Evolutionary conservation across 2,113 vertebrate genomes (phyloP), one percentile per base, ranked within the genome.

Genomic region (Antennarius striatus): DNA sequence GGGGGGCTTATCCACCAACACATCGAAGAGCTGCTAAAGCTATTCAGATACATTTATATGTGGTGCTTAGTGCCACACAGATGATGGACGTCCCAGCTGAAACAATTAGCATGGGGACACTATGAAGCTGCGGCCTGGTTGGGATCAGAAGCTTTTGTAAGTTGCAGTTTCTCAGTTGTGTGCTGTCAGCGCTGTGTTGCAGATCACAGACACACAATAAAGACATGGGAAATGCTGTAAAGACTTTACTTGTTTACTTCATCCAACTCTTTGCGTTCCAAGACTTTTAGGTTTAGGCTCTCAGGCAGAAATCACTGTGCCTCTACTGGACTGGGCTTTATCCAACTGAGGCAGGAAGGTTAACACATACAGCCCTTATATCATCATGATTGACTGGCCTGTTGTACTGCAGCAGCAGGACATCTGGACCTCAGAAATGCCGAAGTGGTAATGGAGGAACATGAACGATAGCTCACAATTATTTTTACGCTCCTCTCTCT

Each of bases 21-120:
- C 57, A 0, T 16, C 48, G 56, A 17, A 66, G 47, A 65, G 63
- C 57, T 76, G 70, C 81, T 88, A 81, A 81, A 89, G 64, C 36
- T 39, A 79, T 68, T 57, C 56, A 54, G 79, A 86, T 88, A 80
- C 77, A 90, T 87, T 82, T 90, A 88, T 78, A 80, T 49, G 30
- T 72, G 62, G 75, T 54, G 66, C 71, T 84, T 84, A 63, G 60
- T 61, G 57, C 71, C 30, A 63, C 47, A 43, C 15, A 40, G 14
- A 71, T 86, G 86, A 90, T 76, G 50, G 82, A 84, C 52, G 53
- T 55, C 66, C 72, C 52, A 71, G 81, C 81, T 87, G 84, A 89
- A 83, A 81, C 72, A 86, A 81, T 87, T 82, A 83, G 46, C 15
- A 52, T 17, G 10, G 30, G 63, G 71, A 54, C 40, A 40, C 46